Conservation (phyloP, 2,888 invertebrate genomes). For the Volucella inanis region DNA sequence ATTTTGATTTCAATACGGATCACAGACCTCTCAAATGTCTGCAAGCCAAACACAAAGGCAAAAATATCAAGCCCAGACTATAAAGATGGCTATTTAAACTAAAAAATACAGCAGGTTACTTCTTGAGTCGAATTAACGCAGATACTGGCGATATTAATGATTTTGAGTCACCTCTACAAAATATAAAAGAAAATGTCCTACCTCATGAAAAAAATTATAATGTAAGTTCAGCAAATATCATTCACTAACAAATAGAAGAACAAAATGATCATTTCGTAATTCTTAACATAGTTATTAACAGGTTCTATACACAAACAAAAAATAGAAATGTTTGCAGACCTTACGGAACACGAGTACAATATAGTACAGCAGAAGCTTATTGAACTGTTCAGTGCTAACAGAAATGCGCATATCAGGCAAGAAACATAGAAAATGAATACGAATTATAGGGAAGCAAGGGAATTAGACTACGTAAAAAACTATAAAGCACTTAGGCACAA, state of each 20-base stretch:
- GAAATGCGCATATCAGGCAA: no score
- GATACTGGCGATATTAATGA: conserved; percentile 20
- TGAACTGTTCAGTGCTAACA: no score
- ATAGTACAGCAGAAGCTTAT: no score
- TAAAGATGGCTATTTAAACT: neutral
- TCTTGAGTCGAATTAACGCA: conserved; percentile 23
- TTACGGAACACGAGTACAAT: no score
- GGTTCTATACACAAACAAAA: conserved; percentile 23
- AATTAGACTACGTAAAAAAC: no score
- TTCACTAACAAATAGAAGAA: conserved; percentile 23
- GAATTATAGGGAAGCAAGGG: no score
- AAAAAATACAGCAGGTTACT: conserved; percentile 31
- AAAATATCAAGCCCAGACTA: conserved; percentile 1
- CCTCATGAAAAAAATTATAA: conserved; percentile 9
- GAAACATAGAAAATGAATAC: no score
- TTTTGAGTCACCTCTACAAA: neutral
- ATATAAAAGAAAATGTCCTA: neutral
- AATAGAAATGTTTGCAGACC: no score
- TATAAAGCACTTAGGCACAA: no score
- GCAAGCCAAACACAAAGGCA: conserved; percentile 2
- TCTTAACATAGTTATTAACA: conserved; percentile 17
- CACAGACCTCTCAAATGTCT: neutral
- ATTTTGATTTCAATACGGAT: no score
- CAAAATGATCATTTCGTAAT: conserved; percentile 20
- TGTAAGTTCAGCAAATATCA: conserved; percentile 5